phyloP scores from a whole-genome alignment of 1,140 invertebrate species.

The Triops cancriformis region DNA sequence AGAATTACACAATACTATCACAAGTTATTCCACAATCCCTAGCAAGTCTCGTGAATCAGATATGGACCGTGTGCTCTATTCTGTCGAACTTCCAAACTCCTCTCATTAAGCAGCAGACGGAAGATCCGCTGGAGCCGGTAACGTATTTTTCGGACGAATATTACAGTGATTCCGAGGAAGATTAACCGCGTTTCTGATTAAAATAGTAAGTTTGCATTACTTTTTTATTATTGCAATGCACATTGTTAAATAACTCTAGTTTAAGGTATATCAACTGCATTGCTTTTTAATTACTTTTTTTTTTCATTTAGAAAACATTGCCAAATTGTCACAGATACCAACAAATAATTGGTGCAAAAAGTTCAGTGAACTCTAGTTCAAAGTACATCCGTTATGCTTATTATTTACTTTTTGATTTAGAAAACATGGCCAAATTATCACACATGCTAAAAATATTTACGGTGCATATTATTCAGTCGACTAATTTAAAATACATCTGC shows the following conservation, averaged over 20 bases:
- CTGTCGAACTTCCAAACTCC: conserved; percentile 21
- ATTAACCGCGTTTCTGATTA: not conserved
- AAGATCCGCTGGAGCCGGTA: conserved; percentile 13
- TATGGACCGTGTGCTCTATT: conserved; percentile 17
- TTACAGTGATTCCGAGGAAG: conserved; percentile 19
- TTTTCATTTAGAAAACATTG: too few species aligned
- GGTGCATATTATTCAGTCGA: not conserved
- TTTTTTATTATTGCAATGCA: not conserved
- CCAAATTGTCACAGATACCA: too few species aligned
- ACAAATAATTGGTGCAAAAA: too few species aligned
- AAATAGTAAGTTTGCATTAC: not conserved
- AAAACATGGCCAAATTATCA: not conserved
- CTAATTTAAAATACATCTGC: not conserved
- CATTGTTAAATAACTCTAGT: not conserved
- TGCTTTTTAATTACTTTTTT: too few species aligned
- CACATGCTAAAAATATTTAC: not conserved
- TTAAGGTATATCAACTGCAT: too few species aligned
- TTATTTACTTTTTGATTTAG: too few species aligned
- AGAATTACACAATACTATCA: conserved; percentile 2
- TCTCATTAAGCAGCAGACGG: not conserved
- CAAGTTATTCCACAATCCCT: conserved; percentile 14
- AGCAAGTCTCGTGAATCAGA: not conserved
- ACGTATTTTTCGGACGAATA: conserved; percentile 15
- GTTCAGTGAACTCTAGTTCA: not conserved
- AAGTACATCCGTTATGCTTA: too few species aligned